Evolutionary conservation across 2,113 vertebrate species (phyloP).

Genomic region (Furnarius figulus): DNA sequence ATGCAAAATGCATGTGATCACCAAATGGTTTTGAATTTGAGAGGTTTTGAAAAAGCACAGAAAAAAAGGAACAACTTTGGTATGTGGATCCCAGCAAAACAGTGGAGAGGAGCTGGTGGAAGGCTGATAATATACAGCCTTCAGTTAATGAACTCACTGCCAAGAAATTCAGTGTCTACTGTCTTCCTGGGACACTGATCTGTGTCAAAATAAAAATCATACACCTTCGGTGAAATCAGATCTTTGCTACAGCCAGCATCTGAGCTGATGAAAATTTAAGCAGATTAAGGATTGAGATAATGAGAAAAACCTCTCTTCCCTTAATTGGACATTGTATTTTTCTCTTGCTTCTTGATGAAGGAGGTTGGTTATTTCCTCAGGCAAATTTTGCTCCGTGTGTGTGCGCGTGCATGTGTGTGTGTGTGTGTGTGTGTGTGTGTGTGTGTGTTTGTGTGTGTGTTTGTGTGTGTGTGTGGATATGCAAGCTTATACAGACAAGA

Average conservation of each 20-base stretch:
- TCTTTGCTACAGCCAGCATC: neutral
- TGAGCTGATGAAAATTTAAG: slow-evolving; percentile 14
- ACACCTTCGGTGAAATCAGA: neutral
- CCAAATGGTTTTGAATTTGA: neutral
- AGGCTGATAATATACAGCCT: neutral
- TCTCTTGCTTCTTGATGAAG: neutral
- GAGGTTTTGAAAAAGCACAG: neutral
- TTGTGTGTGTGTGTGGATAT: neutral
- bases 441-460: neutral
- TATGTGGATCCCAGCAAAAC: neutral
- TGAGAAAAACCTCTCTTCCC: neutral
- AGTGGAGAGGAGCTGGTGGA: neutral
- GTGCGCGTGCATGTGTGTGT: neutral
- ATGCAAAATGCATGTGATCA: neutral
- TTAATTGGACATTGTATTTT: neutral
- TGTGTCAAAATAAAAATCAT: slow-evolving; percentile 34
- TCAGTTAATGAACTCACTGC: slow-evolving; percentile 7
- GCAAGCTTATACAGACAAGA: neutral
- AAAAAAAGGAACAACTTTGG: neutral
- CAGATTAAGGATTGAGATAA: neutral
- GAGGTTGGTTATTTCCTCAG: neutral
- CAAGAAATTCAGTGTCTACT: neutral
- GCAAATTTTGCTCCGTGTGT: neutral
- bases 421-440: neutral
- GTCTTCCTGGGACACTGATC: neutral